Evolutionary conservation across 2,888 invertebrate genomes (phyloP).

Genomic region (Allygus modestus): DNA sequence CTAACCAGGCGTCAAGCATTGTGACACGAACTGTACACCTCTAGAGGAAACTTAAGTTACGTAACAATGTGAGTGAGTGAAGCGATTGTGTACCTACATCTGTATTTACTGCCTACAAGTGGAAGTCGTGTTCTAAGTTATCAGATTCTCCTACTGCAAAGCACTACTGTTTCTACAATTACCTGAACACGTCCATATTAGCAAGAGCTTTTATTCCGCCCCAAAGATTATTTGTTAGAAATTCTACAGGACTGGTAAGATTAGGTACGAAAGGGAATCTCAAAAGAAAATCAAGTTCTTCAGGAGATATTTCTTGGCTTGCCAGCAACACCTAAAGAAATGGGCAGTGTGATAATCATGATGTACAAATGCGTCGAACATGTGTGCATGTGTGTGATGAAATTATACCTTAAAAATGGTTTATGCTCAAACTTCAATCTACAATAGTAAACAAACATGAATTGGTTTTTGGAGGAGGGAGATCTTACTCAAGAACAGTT

Average conservation of each 20-base stretch:
- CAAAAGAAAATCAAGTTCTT: constrained; percentile 91
- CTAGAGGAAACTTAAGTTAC: too few species aligned
- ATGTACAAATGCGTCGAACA: background rate
- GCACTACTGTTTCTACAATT: constrained; percentile 35
- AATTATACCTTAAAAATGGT: too few species aligned
- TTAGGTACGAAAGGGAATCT: constrained; percentile 89
- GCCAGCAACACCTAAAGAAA: constrained; percentile 78
- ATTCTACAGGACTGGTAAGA: constrained; percentile 87
- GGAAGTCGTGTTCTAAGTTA: background rate
- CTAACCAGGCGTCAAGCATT: too few species aligned
- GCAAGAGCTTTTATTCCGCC: constrained; percentile 89
- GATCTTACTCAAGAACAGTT: too few species aligned
- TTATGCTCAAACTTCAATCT: too few species aligned
- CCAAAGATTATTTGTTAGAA: constrained; percentile 88
- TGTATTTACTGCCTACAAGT: background rate
- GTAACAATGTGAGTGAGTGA: too few species aligned
- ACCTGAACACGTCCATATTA: constrained; percentile 83
- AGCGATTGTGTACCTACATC: too few species aligned
- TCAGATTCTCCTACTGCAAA: background rate
- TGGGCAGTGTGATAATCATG: constrained; percentile 69
- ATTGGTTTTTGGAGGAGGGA: too few species aligned
- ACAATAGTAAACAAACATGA: too few species aligned
- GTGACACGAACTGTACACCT: too few species aligned
- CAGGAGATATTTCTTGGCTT: constrained; percentile 82
- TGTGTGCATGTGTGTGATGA: too few species aligned